Evolutionary conservation across 2,113 vertebrate genomes (phyloP).

Genomic region (Callorhinus ursinus): DNA sequence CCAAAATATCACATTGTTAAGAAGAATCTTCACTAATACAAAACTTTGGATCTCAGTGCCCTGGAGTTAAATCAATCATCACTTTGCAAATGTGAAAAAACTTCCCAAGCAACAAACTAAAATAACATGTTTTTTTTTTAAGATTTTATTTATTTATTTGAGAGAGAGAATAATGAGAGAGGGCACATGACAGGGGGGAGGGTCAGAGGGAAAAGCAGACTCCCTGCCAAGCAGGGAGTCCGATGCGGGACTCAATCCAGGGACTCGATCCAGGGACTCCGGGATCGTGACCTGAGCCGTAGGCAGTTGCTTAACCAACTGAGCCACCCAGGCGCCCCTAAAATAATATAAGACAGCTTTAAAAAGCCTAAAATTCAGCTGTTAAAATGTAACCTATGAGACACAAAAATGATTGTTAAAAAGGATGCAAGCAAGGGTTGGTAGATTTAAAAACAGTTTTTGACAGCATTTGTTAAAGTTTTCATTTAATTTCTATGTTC

Average conservation of each 20-base stretch:
- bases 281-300: too few species aligned
- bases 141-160: too few species aligned
- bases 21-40: neutral
- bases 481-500: neutral
- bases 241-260: too few species aligned
- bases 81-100: conserved; percentile 38
- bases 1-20: conserved; percentile 36
- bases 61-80: conserved; percentile 18
- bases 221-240: too few species aligned
- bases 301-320: too few species aligned
- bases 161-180: too few species aligned
- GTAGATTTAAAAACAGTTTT: conserved; percentile 14
- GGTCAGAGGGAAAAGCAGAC: too few species aligned
- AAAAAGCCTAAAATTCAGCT: neutral
- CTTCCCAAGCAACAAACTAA: neutral
- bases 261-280: too few species aligned
- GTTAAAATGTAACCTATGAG: neutral
- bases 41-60: neutral
- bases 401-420: conserved; percentile 13
- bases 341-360: neutral
- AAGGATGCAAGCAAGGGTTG: neutral
- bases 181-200: too few species aligned
- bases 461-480: neutral
- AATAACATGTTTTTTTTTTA: neutral
- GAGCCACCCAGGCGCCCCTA: neutral